These are phyloP conservation scores for Tipula vernalis DNA, from an alignment of 2,888 invertebrate genomes.

Conservation along the genomic window DNA sequence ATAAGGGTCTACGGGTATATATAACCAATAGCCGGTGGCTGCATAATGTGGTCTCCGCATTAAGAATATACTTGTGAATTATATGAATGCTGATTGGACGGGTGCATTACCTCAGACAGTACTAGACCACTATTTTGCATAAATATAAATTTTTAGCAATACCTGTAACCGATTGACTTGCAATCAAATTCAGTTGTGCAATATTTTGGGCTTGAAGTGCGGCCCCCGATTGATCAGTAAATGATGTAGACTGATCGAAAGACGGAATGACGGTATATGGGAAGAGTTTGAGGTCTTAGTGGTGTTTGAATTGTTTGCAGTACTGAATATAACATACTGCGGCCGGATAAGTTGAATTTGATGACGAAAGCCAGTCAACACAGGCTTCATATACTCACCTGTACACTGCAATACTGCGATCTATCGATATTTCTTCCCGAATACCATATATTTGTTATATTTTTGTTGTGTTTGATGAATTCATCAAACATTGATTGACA, in stretches of 20 bases:
- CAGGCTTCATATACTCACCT: constrained; percentile 97
- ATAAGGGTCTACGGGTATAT: constrained; percentile 12
- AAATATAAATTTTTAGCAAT: constrained; percentile 33
- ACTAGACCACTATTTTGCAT: constrained; percentile 20
- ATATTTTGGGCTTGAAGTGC: constrained; percentile 44
- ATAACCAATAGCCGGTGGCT: constrained; percentile 15
- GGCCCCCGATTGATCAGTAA: constrained; percentile 42
- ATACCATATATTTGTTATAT: constrained; percentile 94
- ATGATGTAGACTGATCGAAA: constrained; percentile 26
- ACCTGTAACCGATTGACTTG: constrained; percentile 50
- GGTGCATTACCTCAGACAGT: constrained; percentile 30
- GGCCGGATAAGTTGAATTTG: constrained; percentile 45
- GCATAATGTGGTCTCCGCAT: constrained; percentile 16
- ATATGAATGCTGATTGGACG: constrained; percentile 27
- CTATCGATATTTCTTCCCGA: constrained; percentile 91
- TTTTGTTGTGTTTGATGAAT: constrained; percentile 83
- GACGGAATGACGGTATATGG: constrained; percentile 32
- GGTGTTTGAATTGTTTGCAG: constrained; percentile 37
- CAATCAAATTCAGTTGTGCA: constrained; percentile 56
- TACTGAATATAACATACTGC: constrained; percentile 49
- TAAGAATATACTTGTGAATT: constrained; percentile 20
- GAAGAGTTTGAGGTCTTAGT: constrained; percentile 36
- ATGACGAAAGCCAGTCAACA: constrained; percentile 70
- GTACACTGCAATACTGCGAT: constrained; percentile 99
- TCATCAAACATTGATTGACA: too few relatives aligned